Evolutionary conservation across 2,888 invertebrate species (phyloP).

Genomic region (Eumacrocentrus americanus): DNA sequence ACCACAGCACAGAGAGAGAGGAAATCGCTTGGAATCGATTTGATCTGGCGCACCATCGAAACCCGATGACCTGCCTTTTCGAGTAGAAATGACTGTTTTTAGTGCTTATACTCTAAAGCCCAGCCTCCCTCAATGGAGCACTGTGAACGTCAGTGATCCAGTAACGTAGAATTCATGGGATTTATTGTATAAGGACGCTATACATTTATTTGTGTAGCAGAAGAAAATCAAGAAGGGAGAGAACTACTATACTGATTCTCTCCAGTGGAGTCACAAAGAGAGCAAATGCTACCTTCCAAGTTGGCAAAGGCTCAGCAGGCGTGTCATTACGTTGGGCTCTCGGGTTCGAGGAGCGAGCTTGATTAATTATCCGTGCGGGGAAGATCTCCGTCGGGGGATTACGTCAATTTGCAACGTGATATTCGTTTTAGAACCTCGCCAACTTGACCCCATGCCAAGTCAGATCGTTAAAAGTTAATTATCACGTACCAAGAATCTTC

Average conservation of each 20-base stretch:
- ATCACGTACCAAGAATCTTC: slow-evolving; percentile 22
- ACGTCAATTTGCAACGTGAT: slow-evolving; percentile 39
- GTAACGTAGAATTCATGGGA: slow-evolving; percentile 1
- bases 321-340: slow-evolving; percentile 27
- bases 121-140: no score
- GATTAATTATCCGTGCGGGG: slow-evolving; percentile 36
- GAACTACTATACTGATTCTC: background rate
- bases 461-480: slow-evolving; percentile 33
- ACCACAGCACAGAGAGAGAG: slow-evolving; percentile 10
- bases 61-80: slow-evolving; percentile 17
- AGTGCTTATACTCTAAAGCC: slow-evolving; percentile 5
- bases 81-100: slow-evolving; percentile 24
- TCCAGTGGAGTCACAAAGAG: no score
- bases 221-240: no score
- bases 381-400: slow-evolving; percentile 32
- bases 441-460: slow-evolving; percentile 32
- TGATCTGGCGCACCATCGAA: slow-evolving; percentile 18
- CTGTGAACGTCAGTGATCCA: background rate
- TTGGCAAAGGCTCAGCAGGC: slow-evolving; percentile 27
- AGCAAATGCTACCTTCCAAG: no score
- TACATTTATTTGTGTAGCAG: slow-evolving; percentile 1
- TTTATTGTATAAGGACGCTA: slow-evolving; percentile 12
- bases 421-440: slow-evolving; percentile 36
- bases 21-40: slow-evolving; percentile 30
- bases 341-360: slow-evolving; percentile 30